phyloP scores from a whole-genome alignment of 2,797 vertebrate genomes.

The Artibeus jamaicensis region DNA sequence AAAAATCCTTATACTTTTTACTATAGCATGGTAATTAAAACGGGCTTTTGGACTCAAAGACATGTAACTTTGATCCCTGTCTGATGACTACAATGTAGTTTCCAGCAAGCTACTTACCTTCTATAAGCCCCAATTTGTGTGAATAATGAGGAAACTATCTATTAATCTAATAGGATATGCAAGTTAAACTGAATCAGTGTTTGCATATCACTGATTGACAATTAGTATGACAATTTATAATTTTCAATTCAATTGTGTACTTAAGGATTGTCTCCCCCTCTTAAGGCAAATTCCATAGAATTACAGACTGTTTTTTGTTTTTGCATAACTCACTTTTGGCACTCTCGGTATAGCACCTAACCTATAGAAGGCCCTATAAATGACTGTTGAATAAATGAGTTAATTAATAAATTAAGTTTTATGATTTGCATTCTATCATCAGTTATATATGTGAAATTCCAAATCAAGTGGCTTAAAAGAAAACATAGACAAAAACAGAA shows the following conservation, averaged over 20 bases:
- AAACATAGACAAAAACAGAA: neutral
- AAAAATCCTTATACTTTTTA: neutral
- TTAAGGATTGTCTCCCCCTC: neutral
- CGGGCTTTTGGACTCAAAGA: neutral
- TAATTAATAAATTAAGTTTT: neutral
- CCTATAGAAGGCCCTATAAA: neutral
- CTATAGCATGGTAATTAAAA: neutral
- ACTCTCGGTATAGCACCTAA: neutral
- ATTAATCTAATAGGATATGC: neutral
- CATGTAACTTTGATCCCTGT: neutral
- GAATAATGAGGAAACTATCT: neutral
- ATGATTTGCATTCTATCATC: neutral
- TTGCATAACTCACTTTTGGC: neutral
- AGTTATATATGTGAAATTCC: neutral
- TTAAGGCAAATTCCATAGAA: neutral
- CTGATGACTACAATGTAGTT: neutral
- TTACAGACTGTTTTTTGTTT: neutral
- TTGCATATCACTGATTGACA: neutral
- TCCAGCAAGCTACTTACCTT: neutral
- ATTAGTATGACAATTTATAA: neutral
- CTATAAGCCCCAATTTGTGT: neutral
- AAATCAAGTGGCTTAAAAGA: neutral
- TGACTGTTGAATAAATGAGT: neutral
- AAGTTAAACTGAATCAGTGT: neutral
- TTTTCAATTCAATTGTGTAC: neutral